Evolutionary conservation across 2,797 vertebrate species (phyloP).

Genomic region (Characodon lateralis): DNA sequence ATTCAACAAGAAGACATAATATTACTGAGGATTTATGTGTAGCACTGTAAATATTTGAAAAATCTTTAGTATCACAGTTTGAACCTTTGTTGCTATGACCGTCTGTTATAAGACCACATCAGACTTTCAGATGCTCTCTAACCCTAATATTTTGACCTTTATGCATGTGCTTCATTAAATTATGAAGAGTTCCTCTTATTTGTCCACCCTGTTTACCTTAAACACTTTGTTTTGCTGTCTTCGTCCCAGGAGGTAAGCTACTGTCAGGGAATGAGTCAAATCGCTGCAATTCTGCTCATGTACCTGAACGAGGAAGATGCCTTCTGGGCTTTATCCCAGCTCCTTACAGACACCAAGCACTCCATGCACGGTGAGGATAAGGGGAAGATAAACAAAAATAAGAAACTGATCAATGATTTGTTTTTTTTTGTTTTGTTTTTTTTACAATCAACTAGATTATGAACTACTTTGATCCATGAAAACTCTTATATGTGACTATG

Average conservation of each 20-base stretch:
- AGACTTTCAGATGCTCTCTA: conserved; percentile 55
- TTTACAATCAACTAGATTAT: background rate
- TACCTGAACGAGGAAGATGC: conserved; percentile 90
- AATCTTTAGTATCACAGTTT: conserved; percentile 11
- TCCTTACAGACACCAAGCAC: conserved; percentile 85
- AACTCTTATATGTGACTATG: background rate
- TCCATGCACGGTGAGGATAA: conserved; percentile 84
- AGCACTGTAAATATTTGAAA: conserved; percentile 60
- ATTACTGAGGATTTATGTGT: conserved; percentile 25
- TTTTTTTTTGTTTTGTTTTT: background rate
- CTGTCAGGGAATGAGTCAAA: conserved; percentile 92
- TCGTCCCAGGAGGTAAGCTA: conserved; percentile 88
- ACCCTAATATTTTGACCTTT: conserved; percentile 3
- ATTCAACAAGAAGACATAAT: conserved; percentile 33
- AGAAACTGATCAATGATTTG: background rate
- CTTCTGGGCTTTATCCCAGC: conserved; percentile 89
- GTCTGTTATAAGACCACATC: conserved; percentile 50
- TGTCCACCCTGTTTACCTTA: conserved; percentile 37
- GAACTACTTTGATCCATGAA: background rate
- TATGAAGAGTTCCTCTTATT: conserved; percentile 48
- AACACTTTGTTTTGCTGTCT: conserved; percentile 20
- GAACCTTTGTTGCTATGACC: background rate
- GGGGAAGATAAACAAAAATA: background rate
- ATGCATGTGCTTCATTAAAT: conserved; percentile 41
- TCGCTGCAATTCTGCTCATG: conserved; percentile 87